Evolutionary conservation across 2,113 vertebrate genomes (phyloP).

Genomic region (Channa maculata): DNA sequence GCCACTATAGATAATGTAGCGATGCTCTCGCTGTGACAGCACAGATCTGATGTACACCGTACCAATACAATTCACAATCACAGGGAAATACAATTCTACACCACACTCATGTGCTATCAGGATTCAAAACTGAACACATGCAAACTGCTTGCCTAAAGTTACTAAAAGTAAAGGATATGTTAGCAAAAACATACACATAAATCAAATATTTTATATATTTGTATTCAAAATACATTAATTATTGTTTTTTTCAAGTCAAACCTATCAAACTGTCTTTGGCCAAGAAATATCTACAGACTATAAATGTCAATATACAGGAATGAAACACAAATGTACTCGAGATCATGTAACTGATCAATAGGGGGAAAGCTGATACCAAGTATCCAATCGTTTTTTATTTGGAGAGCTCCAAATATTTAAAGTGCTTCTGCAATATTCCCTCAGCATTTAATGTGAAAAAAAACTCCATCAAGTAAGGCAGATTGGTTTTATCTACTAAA

Average conservation of each 20-base stretch:
- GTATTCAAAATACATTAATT: conserved; percentile 80
- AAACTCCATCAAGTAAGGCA: conserved; percentile 82
- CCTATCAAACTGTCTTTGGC: conserved; percentile 84
- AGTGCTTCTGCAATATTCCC: conserved; percentile 93
- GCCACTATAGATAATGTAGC: conserved; percentile 30
- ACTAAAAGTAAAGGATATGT: conserved; percentile 42
- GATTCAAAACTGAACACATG: conserved; percentile 57
- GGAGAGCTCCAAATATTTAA: conserved; percentile 95
- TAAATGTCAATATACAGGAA: conserved; percentile 77
- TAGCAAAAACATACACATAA: conserved; percentile 52
- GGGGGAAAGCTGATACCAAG: conserved; percentile 88
- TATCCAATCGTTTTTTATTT: conserved; percentile 92
- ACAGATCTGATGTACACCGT: conserved; percentile 51
- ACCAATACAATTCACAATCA: conserved; percentile 66
- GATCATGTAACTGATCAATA: conserved; percentile 99
- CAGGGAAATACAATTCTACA: conserved; percentile 56
- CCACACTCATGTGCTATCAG: conserved; percentile 62
- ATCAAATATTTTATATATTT: conserved; percentile 74
- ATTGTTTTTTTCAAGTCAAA: conserved; percentile 76
- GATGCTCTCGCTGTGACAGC: conserved; percentile 44
- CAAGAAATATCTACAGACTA: conserved; percentile 83
- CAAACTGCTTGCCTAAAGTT: conserved; percentile 57
- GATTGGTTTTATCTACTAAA: conserved; percentile 63
- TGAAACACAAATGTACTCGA: conserved; percentile 76
- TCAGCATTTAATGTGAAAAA: conserved; percentile 75